Evolutionary conservation across 2,888 invertebrate genomes (phyloP), one percentile per base, ranked within the genome.

Genomic region (Tortricodes alternella): DNA sequence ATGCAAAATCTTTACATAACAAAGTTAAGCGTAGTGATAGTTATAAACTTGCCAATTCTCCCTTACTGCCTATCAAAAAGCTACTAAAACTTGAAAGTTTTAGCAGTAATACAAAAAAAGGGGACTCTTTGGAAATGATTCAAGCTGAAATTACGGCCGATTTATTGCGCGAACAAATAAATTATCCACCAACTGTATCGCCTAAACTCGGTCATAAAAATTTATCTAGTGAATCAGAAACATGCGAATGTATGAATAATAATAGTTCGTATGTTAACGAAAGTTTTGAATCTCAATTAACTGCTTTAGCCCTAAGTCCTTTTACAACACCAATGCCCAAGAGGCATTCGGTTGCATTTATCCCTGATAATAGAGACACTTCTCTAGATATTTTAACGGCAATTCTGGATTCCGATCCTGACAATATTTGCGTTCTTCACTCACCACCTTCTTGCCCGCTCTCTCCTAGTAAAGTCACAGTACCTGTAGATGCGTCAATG

Each of bases 11-110:
- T 13, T 65, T 77, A 57, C 75, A 76, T 57, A 80, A 71, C 64
- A 93, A 93, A 85, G 90, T 96, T 41, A 95, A 95, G 82, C 94
- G 96, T 59, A 96, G 95, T 78, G 95, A 96, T 79, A 96, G 96
- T 83, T 96, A 96, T 77, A 93, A 96, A 63, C 92, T 95, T 80
- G 96, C 96, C 11, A 96, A 96, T 83, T 93, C 93, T 64, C 93
- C 94, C 18, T 91, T 93, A 62, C 91, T 94, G 83, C 93, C 93
- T 29, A 93, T 94, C 46, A 93, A 92, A 80, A 94, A 93, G 76
- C 89, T 91, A 63, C 77, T 92, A 39, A 92, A 90, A 74, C 78
- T 89, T 19, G 92, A 92, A 68, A 89, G 79, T 70, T 91, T 91
- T 71, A 74, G 82, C 59, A 76, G 70, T 64, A 80, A 77, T 60